phyloP scores from a whole-genome alignment of 1,140 invertebrate genomes.

The Muscidifurax raptorellus region DNA sequence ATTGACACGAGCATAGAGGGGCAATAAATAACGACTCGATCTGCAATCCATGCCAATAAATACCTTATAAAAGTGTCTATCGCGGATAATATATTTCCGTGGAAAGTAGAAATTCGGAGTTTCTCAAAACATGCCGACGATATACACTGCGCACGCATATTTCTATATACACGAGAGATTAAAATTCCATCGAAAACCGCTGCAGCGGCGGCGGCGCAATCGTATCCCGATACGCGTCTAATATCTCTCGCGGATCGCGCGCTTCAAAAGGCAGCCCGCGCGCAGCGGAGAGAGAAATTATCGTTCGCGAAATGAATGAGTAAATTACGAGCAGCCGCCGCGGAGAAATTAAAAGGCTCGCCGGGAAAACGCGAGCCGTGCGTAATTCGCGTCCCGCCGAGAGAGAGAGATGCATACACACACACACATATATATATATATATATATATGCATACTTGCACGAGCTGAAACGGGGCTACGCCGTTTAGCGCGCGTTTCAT shows the following conservation, averaged over 20 bases:
- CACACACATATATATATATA: too few relatives aligned
- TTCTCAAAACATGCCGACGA: conserved; percentile 10
- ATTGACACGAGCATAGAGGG: not conserved
- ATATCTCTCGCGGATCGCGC: conserved; percentile 13
- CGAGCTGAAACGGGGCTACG: conserved; percentile 16
- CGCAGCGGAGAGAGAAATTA: conserved; percentile 21
- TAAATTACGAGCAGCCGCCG: conserved; percentile 6
- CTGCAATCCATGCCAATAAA: too few relatives aligned
- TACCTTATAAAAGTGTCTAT: too few relatives aligned
- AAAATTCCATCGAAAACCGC: not conserved
- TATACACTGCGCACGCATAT: too few relatives aligned
- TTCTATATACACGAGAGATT: not conserved
- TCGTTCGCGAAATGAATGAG: not conserved
- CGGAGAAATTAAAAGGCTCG: conserved; percentile 34
- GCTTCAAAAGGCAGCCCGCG: conserved; percentile 1
- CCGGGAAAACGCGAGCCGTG: not conserved
- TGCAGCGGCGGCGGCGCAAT: not conserved
- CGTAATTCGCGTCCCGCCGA: not conserved
- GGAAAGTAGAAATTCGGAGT: conserved; percentile 16
- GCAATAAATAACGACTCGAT: too few relatives aligned
- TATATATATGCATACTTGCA: too few relatives aligned
- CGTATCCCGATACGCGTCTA: not conserved
- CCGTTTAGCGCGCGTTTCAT: conserved; percentile 1
- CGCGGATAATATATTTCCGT: too few relatives aligned
- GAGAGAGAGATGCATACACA: not conserved